Percentiles rank a stretch among this genome's conserved stretches.
phyloP scores from a whole-genome alignment of 1,140 invertebrate species.

The Melanaphis sacchari region DNA sequence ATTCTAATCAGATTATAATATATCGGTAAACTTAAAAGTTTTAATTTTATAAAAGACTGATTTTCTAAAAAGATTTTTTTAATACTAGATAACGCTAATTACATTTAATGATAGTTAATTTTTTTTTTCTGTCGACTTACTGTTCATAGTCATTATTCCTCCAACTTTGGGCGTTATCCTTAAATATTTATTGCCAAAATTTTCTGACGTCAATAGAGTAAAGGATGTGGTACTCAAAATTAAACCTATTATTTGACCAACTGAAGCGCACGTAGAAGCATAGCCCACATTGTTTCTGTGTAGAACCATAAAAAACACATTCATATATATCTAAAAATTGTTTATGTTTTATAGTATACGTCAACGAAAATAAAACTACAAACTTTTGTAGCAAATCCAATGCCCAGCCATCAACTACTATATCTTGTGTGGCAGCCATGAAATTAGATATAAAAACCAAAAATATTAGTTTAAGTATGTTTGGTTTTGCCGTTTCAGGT shows the following conservation, averaged over 20 bases:
- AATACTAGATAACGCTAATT: neutral
- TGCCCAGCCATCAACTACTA: constrained; percentile 99
- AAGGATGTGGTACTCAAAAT: constrained; percentile 97
- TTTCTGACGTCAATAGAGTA: constrained; percentile 92
- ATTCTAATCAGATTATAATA: too few relatives aligned
- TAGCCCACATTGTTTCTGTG: constrained; percentile 89
- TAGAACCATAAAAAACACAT: too few relatives aligned
- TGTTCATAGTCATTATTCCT: constrained; percentile 84
- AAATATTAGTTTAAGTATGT: constrained; percentile 79
- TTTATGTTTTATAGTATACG: too few relatives aligned
- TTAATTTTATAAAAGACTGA: too few relatives aligned
- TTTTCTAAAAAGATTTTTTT: too few relatives aligned
- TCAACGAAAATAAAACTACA: neutral
- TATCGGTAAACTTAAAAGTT: too few relatives aligned
- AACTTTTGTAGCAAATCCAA: constrained; percentile 95
- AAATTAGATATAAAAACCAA: constrained; percentile 74
- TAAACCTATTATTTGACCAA: constrained; percentile 97
- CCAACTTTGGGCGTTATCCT: constrained; percentile 73
- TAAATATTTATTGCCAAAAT: constrained; percentile 95
- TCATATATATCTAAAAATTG: too few relatives aligned
- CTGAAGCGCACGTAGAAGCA: constrained; percentile 97
- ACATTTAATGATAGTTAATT: too few relatives aligned
- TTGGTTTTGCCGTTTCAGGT: constrained; percentile 66
- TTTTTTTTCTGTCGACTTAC: constrained; percentile 65
- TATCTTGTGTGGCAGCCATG: constrained; percentile 98